Evolutionary conservation across 2,113 vertebrate genomes (phyloP), one percentile per base, ranked within the genome.

Genomic region (Epinephelus cyanopodus): DNA sequence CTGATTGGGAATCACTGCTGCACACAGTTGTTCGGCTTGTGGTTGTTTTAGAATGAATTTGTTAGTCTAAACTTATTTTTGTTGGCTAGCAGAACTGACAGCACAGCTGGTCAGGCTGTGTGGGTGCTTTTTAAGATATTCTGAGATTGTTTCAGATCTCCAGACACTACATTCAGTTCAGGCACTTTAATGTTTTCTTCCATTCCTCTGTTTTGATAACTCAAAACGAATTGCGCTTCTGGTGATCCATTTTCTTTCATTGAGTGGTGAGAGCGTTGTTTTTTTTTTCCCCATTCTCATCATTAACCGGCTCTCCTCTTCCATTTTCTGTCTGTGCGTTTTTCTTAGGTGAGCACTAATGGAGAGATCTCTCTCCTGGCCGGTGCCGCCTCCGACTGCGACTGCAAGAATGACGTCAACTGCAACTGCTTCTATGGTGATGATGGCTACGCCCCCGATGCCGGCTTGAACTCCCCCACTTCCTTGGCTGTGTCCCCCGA

Each of bases 341-440:
- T 48, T 62, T 66, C 21, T 81, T 95, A 99, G 95, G 99, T 99
- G 77, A 98, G 97, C 83, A 97, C 97, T 69, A 98, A 97, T 11
- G 98, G 99, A 77, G 98, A 99, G 93, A 99, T 99, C 95, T 99
- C 98, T 60, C 96, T 99, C 53, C 92, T 99, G 89, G 99, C 98
- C 0, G 99, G 99, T 23, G 95, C 97, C 18, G 96, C 97, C 78
- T 99, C 98, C 0, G 98, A 99, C 94, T 99, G 99, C 1, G 98
- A 99, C 96, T 99, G 98, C 95, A 99, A 99, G 92, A 99, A 99
- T 61, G 98, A 99, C 21, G 98, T 99, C 93, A 99, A 98, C 91
- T 99, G 98, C 95, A 98, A 98, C 96, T 99, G 99, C 93, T 99
- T 98, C 93, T 94, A 97, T 14, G 98, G 99, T 4, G 99, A 99